phyloP scores from a whole-genome alignment of 2,888 invertebrate genomes.

The Eristalinus aeneus region DNA sequence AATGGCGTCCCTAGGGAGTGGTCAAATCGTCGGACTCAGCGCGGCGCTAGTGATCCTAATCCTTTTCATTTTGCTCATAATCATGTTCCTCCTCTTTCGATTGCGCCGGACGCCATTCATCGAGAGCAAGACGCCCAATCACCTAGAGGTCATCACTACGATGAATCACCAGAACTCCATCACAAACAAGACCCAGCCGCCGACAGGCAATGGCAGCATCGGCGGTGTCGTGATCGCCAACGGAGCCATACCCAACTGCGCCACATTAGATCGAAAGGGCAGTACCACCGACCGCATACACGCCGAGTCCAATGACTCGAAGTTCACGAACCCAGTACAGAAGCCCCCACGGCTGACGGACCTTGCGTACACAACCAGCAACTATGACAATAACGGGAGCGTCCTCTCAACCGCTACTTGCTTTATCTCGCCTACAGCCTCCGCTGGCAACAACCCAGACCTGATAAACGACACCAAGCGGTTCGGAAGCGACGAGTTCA shows the following conservation, averaged over 20 bases:
- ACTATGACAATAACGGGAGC: constrained; percentile 86
- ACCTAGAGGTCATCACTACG: constrained; percentile 87
- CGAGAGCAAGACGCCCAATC: constrained; percentile 89
- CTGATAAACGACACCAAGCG: constrained; percentile 91
- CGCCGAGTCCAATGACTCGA: constrained; percentile 77
- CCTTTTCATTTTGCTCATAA: constrained; percentile 87
- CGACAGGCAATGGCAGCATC: constrained; percentile 80
- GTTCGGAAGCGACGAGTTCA: constrained; percentile 83
- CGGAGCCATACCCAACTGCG: constrained; percentile 82
- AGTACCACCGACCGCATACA: constrained; percentile 65
- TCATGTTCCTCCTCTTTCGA: constrained; percentile 88
- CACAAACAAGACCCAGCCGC: constrained; percentile 81
- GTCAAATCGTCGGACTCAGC: constrained; percentile 92
- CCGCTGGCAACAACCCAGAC: constrained; percentile 91
- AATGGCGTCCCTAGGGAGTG: constrained; percentile 90
- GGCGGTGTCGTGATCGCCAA: constrained; percentile 83
- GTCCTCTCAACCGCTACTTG: constrained; percentile 85
- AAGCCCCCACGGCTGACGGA: constrained; percentile 87
- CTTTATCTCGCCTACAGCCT: constrained; percentile 88
- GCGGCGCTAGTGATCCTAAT: constrained; percentile 90
- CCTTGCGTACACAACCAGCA: constrained; percentile 86
- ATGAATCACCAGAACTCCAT: constrained; percentile 82
- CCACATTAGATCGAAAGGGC: constrained; percentile 74
- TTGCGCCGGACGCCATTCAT: constrained; percentile 87
- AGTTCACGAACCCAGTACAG: constrained; percentile 84